Evolutionary conservation across 2,888 invertebrate species (phyloP).

Genomic region (Dugesia japonica): DNA sequence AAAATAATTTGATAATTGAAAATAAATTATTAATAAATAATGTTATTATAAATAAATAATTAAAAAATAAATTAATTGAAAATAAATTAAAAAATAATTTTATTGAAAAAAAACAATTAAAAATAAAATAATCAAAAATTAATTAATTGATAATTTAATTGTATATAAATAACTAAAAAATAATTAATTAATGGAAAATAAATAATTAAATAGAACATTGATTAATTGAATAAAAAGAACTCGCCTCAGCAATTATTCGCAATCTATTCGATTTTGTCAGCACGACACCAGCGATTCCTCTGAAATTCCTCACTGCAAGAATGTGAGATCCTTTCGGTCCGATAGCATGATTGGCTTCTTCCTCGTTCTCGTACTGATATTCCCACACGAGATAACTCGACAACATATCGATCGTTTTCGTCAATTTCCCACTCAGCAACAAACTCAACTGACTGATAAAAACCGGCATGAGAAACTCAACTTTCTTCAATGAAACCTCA

Average conservation of each 20-base stretch:
- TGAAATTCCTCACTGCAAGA: neutral
- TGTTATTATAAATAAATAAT: too few relatives aligned
- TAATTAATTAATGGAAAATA: too few relatives aligned
- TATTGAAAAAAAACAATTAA: too few relatives aligned
- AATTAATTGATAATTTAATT: too few relatives aligned
- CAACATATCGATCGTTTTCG: neutral
- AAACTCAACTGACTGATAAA: neutral
- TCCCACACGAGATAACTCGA: neutral
- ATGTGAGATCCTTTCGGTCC: slow-evolving; percentile 1
- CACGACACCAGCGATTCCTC: neutral
- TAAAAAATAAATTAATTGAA: too few relatives aligned
- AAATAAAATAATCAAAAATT: too few relatives aligned
- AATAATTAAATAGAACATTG: too few relatives aligned
- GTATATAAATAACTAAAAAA: too few relatives aligned
- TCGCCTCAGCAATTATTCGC: neutral
- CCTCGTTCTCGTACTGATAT: neutral
- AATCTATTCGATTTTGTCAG: slow-evolving; percentile 1
- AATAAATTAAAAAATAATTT: too few relatives aligned
- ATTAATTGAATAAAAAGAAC: too few relatives aligned
- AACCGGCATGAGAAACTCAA: neutral
- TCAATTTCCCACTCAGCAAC: neutral
- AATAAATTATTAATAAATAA: too few relatives aligned
- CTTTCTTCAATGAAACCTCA: neutral
- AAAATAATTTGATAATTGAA: too few relatives aligned
- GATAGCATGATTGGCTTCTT: neutral